Evolutionary conservation across 2,888 invertebrate species (phyloP).

Genomic region (Gortyna flavago): DNA sequence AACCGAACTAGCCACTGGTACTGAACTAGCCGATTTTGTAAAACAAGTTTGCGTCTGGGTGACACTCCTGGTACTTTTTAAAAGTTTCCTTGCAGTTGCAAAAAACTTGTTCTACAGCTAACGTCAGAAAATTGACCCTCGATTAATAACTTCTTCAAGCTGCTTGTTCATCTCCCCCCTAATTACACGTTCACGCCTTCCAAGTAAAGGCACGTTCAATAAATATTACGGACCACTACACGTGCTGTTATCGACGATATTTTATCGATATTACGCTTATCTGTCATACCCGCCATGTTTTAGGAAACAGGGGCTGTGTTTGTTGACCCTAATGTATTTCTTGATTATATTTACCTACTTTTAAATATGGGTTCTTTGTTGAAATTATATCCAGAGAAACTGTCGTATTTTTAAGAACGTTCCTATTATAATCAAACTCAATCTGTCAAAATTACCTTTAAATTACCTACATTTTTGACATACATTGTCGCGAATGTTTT

Average conservation of each 20-base stretch:
- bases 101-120: not conserved
- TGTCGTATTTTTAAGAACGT: not conserved
- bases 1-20: not conserved
- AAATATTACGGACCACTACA: constrained; percentile 34
- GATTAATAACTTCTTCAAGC: constrained; percentile 28
- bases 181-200: constrained; percentile 40
- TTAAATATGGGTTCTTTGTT: not conserved
- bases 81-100: not conserved
- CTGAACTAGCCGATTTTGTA: not conserved
- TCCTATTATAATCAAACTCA: not conserved
- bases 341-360: not conserved
- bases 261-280: constrained; percentile 52
- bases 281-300: constrained; percentile 19
- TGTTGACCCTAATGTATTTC: constrained; percentile 23
- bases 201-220: constrained; percentile 36
- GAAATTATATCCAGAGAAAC: not conserved
- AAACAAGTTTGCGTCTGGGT: not conserved
- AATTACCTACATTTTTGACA: not conserved
- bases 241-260: constrained; percentile 50
- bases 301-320: constrained; percentile 14
- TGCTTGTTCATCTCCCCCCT: constrained; percentile 13
- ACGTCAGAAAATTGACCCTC: constrained; percentile 13
- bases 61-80: too few relatives aligned
- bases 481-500: too few relatives aligned
- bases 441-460: not conserved